Percentiles rank a stretch among this genome's conserved stretches.
phyloP scores from a whole-genome alignment of 2,888 invertebrate species.

The Phorcus lineatus region DNA sequence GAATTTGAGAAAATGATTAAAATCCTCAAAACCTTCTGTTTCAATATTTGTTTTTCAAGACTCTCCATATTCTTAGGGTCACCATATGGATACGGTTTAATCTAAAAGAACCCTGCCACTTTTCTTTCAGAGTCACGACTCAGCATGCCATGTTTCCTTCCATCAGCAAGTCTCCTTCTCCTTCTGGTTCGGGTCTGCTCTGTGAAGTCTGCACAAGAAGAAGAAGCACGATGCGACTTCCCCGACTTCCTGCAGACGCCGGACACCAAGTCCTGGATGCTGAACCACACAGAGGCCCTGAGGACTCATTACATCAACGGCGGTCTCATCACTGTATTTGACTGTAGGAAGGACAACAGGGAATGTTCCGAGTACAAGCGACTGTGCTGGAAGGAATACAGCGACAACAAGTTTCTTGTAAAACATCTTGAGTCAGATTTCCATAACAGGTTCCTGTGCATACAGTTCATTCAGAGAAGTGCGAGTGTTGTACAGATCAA shows the following conservation, averaged over 20 bases:
- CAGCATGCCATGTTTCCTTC: too few species aligned
- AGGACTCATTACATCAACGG: conserved; percentile 29
- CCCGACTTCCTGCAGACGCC: conserved; percentile 35
- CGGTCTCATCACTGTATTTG: conserved; percentile 33
- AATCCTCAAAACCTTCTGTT: too few species aligned
- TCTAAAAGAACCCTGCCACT: too few species aligned
- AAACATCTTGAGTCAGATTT: conserved; percentile 35
- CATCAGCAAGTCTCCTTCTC: neutral
- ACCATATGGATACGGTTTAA: too few species aligned
- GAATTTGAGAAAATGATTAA: too few species aligned
- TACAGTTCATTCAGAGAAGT: conserved; percentile 44
- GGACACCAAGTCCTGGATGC: conserved; percentile 34
- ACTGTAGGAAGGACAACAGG: conserved; percentile 30
- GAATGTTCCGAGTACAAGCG: conserved; percentile 31
- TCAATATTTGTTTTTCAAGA: too few species aligned
- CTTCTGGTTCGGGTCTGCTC: neutral
- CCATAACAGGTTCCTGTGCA: conserved; percentile 39
- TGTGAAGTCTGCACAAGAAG: neutral
- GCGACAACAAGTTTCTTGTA: conserved; percentile 28
- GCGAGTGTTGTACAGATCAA: conserved; percentile 43
- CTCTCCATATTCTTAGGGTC: too few species aligned
- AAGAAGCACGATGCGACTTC: conserved; percentile 31
- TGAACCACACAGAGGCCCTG: conserved; percentile 33
- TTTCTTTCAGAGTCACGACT: too few species aligned
- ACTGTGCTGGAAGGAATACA: conserved; percentile 27